Evolutionary conservation across 2,113 vertebrate genomes (phyloP), one percentile per base, ranked within the genome.

Genomic region (Hypanus sabinus): DNA sequence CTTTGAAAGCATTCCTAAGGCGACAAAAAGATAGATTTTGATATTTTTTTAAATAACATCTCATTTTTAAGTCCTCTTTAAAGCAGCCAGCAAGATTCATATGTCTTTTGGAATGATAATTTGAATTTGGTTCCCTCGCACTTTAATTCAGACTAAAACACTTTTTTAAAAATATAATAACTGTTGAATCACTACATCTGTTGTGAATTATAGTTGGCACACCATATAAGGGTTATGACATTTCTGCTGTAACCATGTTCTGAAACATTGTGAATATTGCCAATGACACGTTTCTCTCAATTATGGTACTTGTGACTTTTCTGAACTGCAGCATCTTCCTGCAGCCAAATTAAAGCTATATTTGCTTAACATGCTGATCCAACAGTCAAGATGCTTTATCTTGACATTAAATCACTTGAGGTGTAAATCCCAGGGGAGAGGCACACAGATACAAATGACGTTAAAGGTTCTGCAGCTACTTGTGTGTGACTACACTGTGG

Each of bases 21-120:
- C 97, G 94, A 97, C 96, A 95, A 94, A 95, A 96, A 97, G 97
- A 98, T 97, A 97, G 97, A 98, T 98, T 97, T 97, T 96, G 97
- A 96, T 97, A 95, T 96, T 96, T 96, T 95, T 93, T 93, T 55
- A 93, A 93, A 93, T 95, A 96, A 96, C 96, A 95, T 95, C 96
- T 97, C 97, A 96, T 97, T 97, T 96, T 97, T 97, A 98, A 98
- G 98, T 97, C 97, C 97, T 95, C 95, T 96, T 95, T 96, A 94
- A 97, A 96, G 96, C 96, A 97, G 96, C 88, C 73, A 94, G 95
- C 96, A 96, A 96, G 95, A 96, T 93, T 93, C 68, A 73, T 93
- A 70, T 93, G 91, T 36, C 38, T 73, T 93, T 93, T 71, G 68
- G 68, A 93, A 93, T 12, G 91, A 93, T 93, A 20, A 93, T 93